Base-by-base conservation (phyloP, 2,797 vertebrate species). In the Bryconaethiops microstoma region DNA sequence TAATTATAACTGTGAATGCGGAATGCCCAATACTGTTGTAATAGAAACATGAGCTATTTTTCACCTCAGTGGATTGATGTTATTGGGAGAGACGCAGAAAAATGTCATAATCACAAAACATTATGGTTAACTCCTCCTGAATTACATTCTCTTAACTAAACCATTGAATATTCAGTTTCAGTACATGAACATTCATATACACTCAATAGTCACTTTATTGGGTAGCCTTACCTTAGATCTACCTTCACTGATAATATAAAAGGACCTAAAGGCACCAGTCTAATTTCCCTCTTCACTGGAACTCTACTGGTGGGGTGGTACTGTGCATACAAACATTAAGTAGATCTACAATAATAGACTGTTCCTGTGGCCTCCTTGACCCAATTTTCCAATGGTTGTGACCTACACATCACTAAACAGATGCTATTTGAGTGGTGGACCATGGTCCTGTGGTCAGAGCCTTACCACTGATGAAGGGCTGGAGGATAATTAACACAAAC, bases 41-140 rank as follows among this genome's bases (percentile, higher is more conserved):
- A 57, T n/a, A n/a, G 39, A 17, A 73, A 57, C 57, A 39, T 39
- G 17, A 73, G 39, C 50, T 72, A 52, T 55, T 72, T 55, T 72
- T n/a, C 63, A 67, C 9, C 39, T 67, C 29, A 45, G 40, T 42
- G 40, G 63, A 65, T 21, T 50, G 23, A 69, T 25, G 68, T 52
- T 52, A n/a, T 70, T 70, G 10, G 45, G 40, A 40, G 42, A 69
- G 40, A 69, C 45, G 7, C 50, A 25, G 42, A 45, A 50, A 52
- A 12, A 25, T 25, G 21, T 25, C 50, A 70, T 70, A 50, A 48
- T 69, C 45, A 69, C 50, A 69, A 48, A 69, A n/a, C 5, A 14
- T 25, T 21, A 10, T 45, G 23, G 21, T 45, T 7, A 45, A 69
- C 21, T 48, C 42, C 6, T n/a, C 42, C 21, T 45, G 62, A 5